Conservation (phyloP, 2,113 vertebrate species). For the Paradoxurus hermaphroditus region DNA sequence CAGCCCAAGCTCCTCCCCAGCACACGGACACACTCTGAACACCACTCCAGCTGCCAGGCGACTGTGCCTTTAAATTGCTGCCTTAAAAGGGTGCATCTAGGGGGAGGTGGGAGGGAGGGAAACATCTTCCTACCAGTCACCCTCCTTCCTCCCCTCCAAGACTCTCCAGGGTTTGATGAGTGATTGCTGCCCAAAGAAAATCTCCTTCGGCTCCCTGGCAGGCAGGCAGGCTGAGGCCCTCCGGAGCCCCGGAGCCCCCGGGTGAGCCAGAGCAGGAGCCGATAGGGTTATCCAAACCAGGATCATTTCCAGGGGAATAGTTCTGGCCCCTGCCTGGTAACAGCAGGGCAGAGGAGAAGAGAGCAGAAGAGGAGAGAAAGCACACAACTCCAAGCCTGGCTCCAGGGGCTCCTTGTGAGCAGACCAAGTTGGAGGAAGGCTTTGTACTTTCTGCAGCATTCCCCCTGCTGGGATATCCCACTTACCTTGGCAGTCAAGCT, state of each 20-base stretch:
- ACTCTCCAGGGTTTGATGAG: slow-evolving; percentile 61
- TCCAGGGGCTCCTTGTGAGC: slow-evolving; percentile 44
- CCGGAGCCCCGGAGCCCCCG: neutral
- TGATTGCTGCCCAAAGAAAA: slow-evolving; percentile 60
- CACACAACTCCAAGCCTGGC: neutral
- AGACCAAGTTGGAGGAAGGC: slow-evolving; percentile 55
- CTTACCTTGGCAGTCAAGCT: slow-evolving; percentile 55
- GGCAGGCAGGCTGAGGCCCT: slow-evolving; percentile 17
- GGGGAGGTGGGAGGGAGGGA: slow-evolving; percentile 60
- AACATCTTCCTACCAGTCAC: slow-evolving; percentile 61
- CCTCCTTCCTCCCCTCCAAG: slow-evolving; percentile 57
- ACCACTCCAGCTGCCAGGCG: slow-evolving; percentile 53
- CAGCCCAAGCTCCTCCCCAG: slow-evolving; percentile 53
- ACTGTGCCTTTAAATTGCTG: slow-evolving; percentile 77
- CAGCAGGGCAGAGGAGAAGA: slow-evolving; percentile 20
- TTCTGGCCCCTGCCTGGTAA: slow-evolving; percentile 51
- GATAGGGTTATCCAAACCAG: slow-evolving; percentile 27
- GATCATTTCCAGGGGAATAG: slow-evolving; percentile 52
- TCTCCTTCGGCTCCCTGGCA: slow-evolving; percentile 34
- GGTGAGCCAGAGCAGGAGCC: neutral
- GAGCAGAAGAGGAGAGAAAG: neutral
- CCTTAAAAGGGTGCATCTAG: slow-evolving; percentile 59
- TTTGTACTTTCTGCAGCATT: neutral
- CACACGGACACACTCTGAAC: neutral
- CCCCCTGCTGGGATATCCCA: neutral